These are phyloP conservation scores for Ctenochaetus hawaiiensis DNA, from an alignment of 2,797 vertebrate species.

Conservation along the genomic window DNA sequence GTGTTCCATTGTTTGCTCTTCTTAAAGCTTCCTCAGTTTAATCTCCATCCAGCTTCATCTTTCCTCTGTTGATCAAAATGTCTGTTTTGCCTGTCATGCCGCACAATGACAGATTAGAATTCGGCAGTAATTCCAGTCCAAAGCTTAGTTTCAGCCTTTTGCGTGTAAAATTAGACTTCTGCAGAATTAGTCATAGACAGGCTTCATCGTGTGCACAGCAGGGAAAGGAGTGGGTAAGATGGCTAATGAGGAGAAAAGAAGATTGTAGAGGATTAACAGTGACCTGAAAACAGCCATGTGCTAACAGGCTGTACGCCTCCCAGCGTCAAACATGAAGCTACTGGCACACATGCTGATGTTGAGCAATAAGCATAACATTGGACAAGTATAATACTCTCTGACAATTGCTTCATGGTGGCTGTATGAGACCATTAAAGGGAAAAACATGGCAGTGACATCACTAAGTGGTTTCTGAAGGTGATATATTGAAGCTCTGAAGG, in stretches of 20 bases:
- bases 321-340: constrained; percentile 63
- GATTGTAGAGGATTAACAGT: constrained; percentile 80
- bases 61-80: neutral
- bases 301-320: constrained; percentile 47
- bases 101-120: neutral
- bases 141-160: constrained; percentile 2
- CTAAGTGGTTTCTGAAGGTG: neutral
- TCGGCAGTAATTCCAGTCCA: neutral
- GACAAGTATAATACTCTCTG: neutral
- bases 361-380: neutral
- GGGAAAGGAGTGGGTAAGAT: constrained; percentile 64
- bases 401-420: neutral
- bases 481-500: neutral
- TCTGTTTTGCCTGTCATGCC: neutral
- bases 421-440: neutral
- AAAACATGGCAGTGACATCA: neutral
- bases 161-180: constrained; percentile 32
- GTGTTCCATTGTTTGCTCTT: constrained; percentile 17
- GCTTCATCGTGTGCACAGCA: constrained; percentile 42
- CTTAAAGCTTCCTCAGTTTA: constrained; percentile 9
- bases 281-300: constrained; percentile 80
- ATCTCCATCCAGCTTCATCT: constrained; percentile 26
- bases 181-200: constrained; percentile 33
- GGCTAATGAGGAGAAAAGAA: constrained; percentile 79
- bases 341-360: constrained; percentile 1